A percentile compares a stretch with the other conserved stretches of the same genome.
These are phyloP conservation scores for Hypena proboscidalis DNA, from an alignment of 2,888 invertebrate genomes.

Conservation along the genomic window DNA sequence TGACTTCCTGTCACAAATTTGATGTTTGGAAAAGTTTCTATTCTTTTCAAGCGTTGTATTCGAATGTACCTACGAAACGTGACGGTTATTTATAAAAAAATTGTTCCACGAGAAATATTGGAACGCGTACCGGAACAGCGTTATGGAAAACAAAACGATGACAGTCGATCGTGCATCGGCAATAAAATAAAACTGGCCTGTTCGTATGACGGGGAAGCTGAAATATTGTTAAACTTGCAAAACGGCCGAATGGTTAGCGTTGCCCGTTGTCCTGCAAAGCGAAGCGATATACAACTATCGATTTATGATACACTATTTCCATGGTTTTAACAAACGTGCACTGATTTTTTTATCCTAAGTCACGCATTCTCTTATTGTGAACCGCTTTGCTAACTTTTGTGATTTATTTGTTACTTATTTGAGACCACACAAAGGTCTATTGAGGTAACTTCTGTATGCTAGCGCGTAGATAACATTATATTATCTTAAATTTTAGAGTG, in stretches of 20 bases:
- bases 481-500: too few species aligned
- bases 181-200: constrained; percentile 65
- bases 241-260: constrained; percentile 61
- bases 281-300: background rate
- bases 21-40: too few species aligned
- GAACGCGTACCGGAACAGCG: constrained; percentile 46
- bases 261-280: constrained; percentile 28
- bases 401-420: too few species aligned
- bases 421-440: too few species aligned
- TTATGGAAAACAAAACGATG: constrained; percentile 65
- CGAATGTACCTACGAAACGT: background rate
- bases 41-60: too few species aligned
- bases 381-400: too few species aligned
- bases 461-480: too few species aligned
- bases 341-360: background rate
- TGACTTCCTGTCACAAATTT: too few species aligned
- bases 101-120: constrained; percentile 22
- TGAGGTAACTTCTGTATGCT: too few species aligned
- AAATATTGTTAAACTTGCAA: constrained; percentile 81
- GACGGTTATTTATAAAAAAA: constrained; percentile 6
- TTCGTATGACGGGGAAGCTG: constrained; percentile 57
- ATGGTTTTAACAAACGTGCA: background rate
- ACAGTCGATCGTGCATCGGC: constrained; percentile 61
- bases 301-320: background rate
- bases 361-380: too few species aligned